Evolutionary conservation across 1,140 invertebrate genomes (phyloP).

Genomic region (Bombus cullumanus): DNA sequence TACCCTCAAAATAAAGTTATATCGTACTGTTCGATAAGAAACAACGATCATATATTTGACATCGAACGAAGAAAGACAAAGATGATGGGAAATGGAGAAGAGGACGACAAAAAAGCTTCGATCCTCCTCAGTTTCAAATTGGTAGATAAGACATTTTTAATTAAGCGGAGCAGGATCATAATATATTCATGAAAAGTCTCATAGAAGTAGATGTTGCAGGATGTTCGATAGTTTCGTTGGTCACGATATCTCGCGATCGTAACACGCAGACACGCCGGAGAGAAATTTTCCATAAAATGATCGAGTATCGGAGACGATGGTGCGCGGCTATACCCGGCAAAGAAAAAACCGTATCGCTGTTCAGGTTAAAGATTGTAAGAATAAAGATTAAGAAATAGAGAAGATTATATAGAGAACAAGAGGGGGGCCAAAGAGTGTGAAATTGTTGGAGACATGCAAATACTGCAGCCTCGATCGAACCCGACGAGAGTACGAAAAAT

Average conservation of each 20-base stretch:
- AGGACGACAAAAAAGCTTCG: no score
- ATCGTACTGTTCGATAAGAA: no score
- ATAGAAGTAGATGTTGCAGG: no score
- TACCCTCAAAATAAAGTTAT: no score
- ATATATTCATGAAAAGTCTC: neutral
- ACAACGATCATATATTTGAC: no score
- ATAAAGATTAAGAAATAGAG: constrained; percentile 46
- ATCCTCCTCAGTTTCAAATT: no score
- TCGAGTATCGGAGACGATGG: neutral
- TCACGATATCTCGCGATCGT: neutral
- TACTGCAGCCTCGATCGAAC: constrained; percentile 66
- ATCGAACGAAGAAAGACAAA: no score
- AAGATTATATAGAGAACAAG: constrained; percentile 29
- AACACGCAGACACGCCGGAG: neutral
- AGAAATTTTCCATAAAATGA: neutral
- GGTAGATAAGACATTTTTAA: no score
- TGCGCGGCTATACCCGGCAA: neutral
- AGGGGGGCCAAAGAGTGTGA: constrained; percentile 44
- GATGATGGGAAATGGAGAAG: no score
- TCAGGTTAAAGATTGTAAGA: neutral
- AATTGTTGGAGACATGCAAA: constrained; percentile 69
- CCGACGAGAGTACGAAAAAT: constrained; percentile 37
- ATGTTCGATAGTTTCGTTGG: neutral
- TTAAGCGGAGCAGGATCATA: no score
- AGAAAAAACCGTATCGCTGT: constrained; percentile 13